Evolutionary conservation across 2,797 vertebrate species (phyloP), one percentile per base, ranked within the genome.

Genomic region (Kryptolebias ocellatus): DNA sequence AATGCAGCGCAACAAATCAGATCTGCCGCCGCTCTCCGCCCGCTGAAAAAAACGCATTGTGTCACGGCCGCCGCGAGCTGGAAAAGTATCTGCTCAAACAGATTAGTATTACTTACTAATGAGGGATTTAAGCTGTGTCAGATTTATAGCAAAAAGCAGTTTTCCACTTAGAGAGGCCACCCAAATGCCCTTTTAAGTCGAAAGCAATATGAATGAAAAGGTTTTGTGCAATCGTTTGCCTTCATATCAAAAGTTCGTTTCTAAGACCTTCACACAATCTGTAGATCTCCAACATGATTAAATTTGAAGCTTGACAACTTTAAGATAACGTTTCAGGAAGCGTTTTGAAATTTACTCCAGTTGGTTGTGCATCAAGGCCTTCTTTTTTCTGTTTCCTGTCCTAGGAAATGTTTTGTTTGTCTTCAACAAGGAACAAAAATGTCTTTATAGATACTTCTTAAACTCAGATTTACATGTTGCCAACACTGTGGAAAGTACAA

Each of bases 1-100:
- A 89, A 93, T 85, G 70, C 56, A 65, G 49, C 20, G 47, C 73
- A 83, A 64, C 72, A 75, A 74, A 90, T 92, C 88, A 78, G 69
- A 72, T 67, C 64, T 47, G 27, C 71, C 61, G 55, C 69, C 60
- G 8, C 49, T 61, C 68, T 69, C 67, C 67, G 73, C 78, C 80
- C 28, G 78, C 57, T 74, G 31, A 70, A 67, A 9, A 54, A 61
- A 70, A 34, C 51, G 9, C 62, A 51, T 11, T 12, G 74, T 79
- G 75, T 77, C 70, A 66, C 12, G 1, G 62, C 80, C 65, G 63
- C 74, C 54, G 65, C 44, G 60, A 67, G 55, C 60, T 39, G 58
- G 54, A 42, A 62, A 52, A 60, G 31, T 55, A 71, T 65, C 60
- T n/a, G 8, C 56, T 72, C 64, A 11, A 55, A 70, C 50, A 57